Percentiles rank a stretch among this genome's conserved stretches.
Conservation (phyloP, 92 coral and sea anemone genomes). For the Palythoa grandiflora region DNA sequence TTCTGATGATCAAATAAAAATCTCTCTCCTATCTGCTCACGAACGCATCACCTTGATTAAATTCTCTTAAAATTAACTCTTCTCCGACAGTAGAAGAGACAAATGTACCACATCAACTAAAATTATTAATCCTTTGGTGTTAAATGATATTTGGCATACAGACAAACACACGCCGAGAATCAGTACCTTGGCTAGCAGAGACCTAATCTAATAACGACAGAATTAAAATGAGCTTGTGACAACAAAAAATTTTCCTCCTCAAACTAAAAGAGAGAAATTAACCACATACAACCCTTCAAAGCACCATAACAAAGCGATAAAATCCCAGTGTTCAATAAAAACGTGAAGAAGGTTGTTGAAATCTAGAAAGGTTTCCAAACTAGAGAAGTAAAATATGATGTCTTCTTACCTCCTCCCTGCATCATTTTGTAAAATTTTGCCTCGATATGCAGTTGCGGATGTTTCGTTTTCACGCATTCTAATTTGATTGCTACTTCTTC, state of each 20-base stretch:
- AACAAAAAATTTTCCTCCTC: not conserved
- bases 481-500: slow-evolving; percentile 99
- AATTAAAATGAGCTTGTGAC: not conserved
- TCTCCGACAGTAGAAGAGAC: not conserved
- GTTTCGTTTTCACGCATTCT: slow-evolving; percentile 99
- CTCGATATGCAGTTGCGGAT: slow-evolving; percentile 98
- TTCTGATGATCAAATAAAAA: not conserved
- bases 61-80: not conserved
- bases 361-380: not conserved
- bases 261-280: not conserved
- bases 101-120: slow-evolving; percentile 8
- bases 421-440: slow-evolving; percentile 99
- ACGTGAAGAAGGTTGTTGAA: not conserved
- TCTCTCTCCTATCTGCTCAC: not conserved
- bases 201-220: slow-evolving; percentile 5
- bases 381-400: not conserved
- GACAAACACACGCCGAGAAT: slow-evolving; percentile 1
- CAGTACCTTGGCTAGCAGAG: slow-evolving; percentile 10
- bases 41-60: not conserved
- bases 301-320: not conserved
- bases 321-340: not conserved
- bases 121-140: not conserved
- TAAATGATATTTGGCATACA: slow-evolving; percentile 4
- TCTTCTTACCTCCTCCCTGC: slow-evolving; percentile 98
- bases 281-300: not conserved